Percentiles rank a stretch among this genome's conserved stretches.
Evolutionary conservation across 2,113 vertebrate species (phyloP).

Genomic region (Mesitornis unicolor): DNA sequence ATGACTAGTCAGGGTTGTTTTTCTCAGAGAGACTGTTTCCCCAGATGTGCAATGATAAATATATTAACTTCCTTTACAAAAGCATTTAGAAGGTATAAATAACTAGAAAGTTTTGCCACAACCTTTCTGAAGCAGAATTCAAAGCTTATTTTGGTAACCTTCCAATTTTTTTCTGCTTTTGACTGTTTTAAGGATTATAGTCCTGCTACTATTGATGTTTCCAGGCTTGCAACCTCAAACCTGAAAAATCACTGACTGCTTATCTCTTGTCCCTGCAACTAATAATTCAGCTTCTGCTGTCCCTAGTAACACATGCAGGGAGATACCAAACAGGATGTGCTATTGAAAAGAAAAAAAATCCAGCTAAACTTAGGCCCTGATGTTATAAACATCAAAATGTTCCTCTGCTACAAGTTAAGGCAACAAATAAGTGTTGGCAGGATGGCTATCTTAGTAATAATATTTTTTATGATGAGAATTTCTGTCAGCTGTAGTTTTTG

Average conservation of each 20-base stretch:
- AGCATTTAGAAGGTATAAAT: background rate
- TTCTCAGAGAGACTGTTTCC: background rate
- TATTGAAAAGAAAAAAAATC: background rate
- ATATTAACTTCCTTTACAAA: background rate
- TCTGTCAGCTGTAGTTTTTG: conserved; percentile 8
- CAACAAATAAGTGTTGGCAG: background rate
- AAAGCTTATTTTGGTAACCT: background rate
- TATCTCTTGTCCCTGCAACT: background rate
- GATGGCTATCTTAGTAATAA: background rate
- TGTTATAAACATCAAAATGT: background rate
- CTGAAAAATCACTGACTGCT: background rate
- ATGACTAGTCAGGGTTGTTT: background rate
- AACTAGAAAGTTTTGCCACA: background rate
- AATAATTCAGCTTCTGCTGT: background rate
- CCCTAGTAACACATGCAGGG: background rate
- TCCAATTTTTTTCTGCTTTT: background rate
- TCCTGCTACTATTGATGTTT: background rate
- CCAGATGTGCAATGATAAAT: background rate
- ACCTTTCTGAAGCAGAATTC: background rate
- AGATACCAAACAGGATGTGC: background rate
- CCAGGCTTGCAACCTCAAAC: background rate
- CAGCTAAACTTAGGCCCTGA: background rate
- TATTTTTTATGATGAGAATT: background rate
- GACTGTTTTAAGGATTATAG: background rate
- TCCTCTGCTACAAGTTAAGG: background rate